A percentile compares a stretch with the other conserved stretches of the same genome.
phyloP scores from a whole-genome alignment of 1,140 invertebrate genomes.

The Bombus huntii region DNA sequence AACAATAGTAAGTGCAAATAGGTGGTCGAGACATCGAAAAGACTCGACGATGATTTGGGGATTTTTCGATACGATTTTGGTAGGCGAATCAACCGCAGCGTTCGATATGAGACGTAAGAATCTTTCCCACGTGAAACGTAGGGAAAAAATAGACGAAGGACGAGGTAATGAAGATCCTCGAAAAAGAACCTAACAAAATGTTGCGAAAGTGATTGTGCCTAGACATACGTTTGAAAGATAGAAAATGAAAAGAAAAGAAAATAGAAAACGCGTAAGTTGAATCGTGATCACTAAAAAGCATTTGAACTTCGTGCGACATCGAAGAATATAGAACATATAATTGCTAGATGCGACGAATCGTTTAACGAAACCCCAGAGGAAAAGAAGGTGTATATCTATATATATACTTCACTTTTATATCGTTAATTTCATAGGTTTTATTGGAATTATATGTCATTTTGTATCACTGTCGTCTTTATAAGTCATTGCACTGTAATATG shows the following conservation, averaged over 20 bases:
- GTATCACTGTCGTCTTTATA: constrained; percentile 59
- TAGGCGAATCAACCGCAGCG: background rate
- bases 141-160: background rate
- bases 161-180: background rate
- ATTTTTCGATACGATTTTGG: background rate
- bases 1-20: background rate
- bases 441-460: constrained; percentile 58
- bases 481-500: constrained; percentile 55
- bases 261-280: background rate
- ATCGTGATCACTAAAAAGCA: constrained; percentile 37
- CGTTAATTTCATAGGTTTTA: constrained; percentile 61
- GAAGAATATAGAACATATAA: constrained; percentile 55
- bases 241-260: background rate
- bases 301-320: constrained; percentile 52
- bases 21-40: background rate
- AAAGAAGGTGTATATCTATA: background rate
- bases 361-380: constrained; percentile 34
- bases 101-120: background rate
- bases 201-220: constrained; percentile 68
- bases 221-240: constrained; percentile 29
- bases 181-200: constrained; percentile 32
- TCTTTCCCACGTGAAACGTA: background rate
- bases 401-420: constrained; percentile 66
- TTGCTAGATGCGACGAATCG: constrained; percentile 35
- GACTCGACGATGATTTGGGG: background rate